Base-by-base conservation (phyloP, 23 tunicate species). In the Diplosoma virens region DNA sequence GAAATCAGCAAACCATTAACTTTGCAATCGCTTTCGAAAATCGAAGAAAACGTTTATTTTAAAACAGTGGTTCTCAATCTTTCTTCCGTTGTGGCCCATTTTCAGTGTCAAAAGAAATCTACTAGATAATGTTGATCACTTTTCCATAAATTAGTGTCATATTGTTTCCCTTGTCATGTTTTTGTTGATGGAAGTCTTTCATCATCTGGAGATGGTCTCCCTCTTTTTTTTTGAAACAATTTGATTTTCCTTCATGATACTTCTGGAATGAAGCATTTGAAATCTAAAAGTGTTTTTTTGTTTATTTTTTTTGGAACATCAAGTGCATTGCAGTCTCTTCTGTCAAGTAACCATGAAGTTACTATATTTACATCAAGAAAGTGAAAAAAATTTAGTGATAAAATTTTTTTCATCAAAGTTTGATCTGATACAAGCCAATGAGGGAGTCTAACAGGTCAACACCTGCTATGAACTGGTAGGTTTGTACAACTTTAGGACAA, bases 381-480 rank as follows among this genome's bases (percentile, higher is more conserved):
- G 25, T 67, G 52, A 37, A 34, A 67, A 37, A 21, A 16, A 34
- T 22, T 6, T 26, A 5, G 52, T 67, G 74, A 25, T 67, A 67
- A 25, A 16, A 67, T 26, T 67, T 67, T 27, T 67, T 67, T 21
- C 52, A 67, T 7, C 74, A 3, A 18, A 67, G 50, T 23, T 18
- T 67, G 27, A 67, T 67, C 21, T 27, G 24, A 36, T 67, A 67
- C 22, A 67, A 26, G 74, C 52, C 52, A 34, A 67, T 67, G 3
- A 67, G 52, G 23, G 25, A 34, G 27, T 67, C 74, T 11, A 67
- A 21, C 3, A 67, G 74, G 21, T 67, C 52, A 11, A 36, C 74
- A 25, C 74, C 74, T 11, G 52, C 74, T 52, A 67, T 67, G 21
- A 34, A 36, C 27, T 67, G 22, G 74, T 67, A 67, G 23, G 52